Evolutionary conservation across 2,113 vertebrate species (phyloP), one percentile per base, ranked within the genome.

Genomic region (Myrmecobius fasciatus): DNA sequence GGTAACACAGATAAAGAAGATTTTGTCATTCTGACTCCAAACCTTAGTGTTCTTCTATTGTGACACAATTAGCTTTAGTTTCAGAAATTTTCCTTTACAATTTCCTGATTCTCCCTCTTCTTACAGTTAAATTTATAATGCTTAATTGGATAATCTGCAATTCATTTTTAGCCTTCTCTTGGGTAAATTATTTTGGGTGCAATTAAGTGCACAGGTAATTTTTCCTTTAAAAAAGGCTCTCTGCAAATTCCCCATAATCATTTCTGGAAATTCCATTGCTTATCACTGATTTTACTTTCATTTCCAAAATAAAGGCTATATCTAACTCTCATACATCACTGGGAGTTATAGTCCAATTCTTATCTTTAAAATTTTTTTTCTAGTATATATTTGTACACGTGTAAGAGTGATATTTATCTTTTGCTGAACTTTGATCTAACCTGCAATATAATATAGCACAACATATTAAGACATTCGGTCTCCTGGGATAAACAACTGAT

Each of bases 401-500:
- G 97, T 97, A 97, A 97, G 83, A 93, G 52, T 95, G 91, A 97
- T 92, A 95, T 93, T 96, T 95, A 94, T 53, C 94, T 93, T 46
- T n/a, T 89, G 92, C 67, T 97, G 97, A 97, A 97, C 98, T 98
- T 98, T 98, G 95, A 95, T 83, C 94, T 36, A 56, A 94, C 91
- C 47, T 92, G 52, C 95, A 90, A 93, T 1, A 22, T 92, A 92
- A 31, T 53, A 95, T 67, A 8, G 95, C 93, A 88, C n/a, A 94
- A 95, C 36, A 89, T n/a, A 67, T 4, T 49, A 47, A 97, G 89
- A 92, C 89, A 51, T 95, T 94, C 11, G 89, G 52, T n/a, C 92
- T 47, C 7, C 56, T 96, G 94, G 91, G 25, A 90, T 46, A 88
- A 92, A 95, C 20, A 91, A 48, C 7, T 31, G 24, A 83, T 91